Evolutionary conservation across 2,888 invertebrate species (phyloP).

Genomic region (Scrobipalpa atriplicella): DNA sequence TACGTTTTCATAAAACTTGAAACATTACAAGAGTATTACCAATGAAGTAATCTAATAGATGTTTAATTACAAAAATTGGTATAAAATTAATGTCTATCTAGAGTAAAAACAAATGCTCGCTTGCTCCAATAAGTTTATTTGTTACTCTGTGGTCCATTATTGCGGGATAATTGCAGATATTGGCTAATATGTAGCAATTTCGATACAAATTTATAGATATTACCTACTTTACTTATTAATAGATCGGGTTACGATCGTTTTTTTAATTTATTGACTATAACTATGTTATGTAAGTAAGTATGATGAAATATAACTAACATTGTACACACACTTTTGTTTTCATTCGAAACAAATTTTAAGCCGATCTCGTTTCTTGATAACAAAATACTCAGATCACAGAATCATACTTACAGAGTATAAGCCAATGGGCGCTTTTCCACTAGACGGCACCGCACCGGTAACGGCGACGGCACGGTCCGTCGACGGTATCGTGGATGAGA

Average conservation of each 20-base stretch:
- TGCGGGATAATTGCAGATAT: background rate
- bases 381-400: too few relatives aligned
- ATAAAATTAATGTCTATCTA: background rate
- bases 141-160: slow-evolving; percentile 6
- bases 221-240: background rate
- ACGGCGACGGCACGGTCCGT: too few relatives aligned
- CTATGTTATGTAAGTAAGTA: too few relatives aligned
- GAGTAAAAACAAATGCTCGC: background rate
- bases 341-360: too few relatives aligned
- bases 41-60: background rate
- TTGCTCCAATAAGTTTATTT: slow-evolving; percentile 14
- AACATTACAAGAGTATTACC: background rate
- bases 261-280: too few relatives aligned
- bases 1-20: background rate
- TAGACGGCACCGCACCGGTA: background rate
- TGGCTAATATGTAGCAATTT: background rate
- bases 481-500: too few relatives aligned
- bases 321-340: too few relatives aligned
- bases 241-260: background rate
- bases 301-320: too few relatives aligned
- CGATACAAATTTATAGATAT: background rate
- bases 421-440: background rate
- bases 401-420: background rate
- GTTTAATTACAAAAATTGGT: slow-evolving; percentile 10
- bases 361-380: too few relatives aligned